These are phyloP conservation scores for Ischnus inquisitorius DNA, from an alignment of 2,888 invertebrate species.

Conservation along the genomic window DNA sequence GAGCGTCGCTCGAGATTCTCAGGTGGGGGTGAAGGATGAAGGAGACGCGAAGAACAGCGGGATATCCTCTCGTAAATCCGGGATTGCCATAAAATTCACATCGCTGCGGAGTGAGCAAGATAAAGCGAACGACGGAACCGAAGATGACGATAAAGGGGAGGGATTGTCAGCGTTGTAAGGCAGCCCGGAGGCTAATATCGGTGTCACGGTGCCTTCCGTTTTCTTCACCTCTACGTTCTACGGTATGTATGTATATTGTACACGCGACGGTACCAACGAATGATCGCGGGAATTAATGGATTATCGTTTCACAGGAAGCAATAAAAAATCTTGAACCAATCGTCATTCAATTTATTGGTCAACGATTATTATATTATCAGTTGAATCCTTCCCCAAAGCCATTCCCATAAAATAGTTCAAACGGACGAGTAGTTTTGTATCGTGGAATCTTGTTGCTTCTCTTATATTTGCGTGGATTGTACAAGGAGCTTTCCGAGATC, in stretches of 20 bases:
- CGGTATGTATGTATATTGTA: neutral
- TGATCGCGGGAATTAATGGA: constrained; percentile 29
- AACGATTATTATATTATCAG: no score
- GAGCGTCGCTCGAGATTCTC: constrained; percentile 10
- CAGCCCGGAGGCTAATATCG: constrained; percentile 32
- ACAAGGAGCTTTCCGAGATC: constrained; percentile 12
- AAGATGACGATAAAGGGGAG: constrained; percentile 28
- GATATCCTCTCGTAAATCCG: constrained; percentile 63
- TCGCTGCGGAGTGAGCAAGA: constrained; percentile 51
- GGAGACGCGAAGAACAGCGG: constrained; percentile 43
- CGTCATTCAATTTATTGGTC: no score
- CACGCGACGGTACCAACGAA: constrained; percentile 8
- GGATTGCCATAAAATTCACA: constrained; percentile 62
- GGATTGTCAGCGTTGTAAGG: constrained; percentile 36
- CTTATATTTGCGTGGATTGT: neutral
- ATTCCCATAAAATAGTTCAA: no score
- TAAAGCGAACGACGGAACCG: constrained; percentile 13
- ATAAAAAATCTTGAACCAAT: neutral
- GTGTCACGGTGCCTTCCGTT: constrained; percentile 20
- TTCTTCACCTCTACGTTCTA: neutral
- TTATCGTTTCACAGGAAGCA: constrained; percentile 4
- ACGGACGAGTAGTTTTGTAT: no score
- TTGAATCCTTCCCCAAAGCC: no score
- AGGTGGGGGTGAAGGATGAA: constrained; percentile 51
- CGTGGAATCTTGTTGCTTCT: neutral